phyloP scores from a whole-genome alignment of 2,113 vertebrate genomes.

The Chlorodrepanis virens region DNA sequence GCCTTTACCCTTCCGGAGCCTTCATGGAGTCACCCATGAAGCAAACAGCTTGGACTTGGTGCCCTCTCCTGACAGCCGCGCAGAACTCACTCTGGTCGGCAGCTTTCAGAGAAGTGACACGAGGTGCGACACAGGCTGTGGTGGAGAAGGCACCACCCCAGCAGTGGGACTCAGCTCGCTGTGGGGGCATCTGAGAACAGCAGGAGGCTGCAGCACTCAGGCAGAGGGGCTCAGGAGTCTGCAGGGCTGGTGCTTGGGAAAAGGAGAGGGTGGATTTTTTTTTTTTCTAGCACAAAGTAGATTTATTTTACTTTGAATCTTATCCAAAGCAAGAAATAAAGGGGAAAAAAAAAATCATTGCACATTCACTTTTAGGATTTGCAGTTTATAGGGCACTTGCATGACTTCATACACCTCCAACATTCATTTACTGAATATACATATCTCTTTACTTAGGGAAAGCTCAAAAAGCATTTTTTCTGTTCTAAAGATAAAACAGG shows the following conservation, averaged over 20 bases:
- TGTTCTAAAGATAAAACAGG: not conserved
- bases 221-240: accelerated
- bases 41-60: not conserved
- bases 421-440: not conserved
- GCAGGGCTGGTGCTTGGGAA: not conserved
- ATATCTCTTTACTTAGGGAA: not conserved
- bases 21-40: not conserved
- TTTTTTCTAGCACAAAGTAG: not conserved
- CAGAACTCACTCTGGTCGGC: not conserved
- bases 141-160: not conserved
- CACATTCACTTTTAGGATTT: not conserved
- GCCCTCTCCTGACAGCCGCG: conserved; percentile 21
- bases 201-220: not conserved
- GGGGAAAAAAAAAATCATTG: not conserved
- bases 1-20: not conserved
- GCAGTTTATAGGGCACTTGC: not conserved
- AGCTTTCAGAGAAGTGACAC: not conserved
- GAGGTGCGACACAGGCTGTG: not conserved
- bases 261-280: not conserved
- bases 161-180: accelerated
- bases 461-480: not conserved
- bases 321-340: not conserved
- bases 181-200: not conserved
- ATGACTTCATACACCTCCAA: not conserved
- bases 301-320: not conserved